Base-by-base conservation (phyloP, 2,113 vertebrate species). In the Tachysurus vachellii region DNA sequence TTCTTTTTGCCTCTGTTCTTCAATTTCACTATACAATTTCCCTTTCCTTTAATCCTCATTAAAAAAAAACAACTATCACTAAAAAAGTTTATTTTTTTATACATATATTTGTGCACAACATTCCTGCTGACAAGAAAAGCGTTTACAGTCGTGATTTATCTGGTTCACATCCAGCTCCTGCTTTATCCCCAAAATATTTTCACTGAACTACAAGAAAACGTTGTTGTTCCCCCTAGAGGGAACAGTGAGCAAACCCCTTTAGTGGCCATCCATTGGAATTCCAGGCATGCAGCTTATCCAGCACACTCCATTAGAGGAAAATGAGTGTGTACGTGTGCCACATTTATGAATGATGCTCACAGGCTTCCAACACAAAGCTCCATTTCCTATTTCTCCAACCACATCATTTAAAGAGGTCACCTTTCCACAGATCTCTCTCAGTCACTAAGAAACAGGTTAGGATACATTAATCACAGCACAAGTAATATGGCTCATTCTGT, bases 231-330 rank as follows among this genome's bases (percentile, higher is more conserved):
- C 84, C 85, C 76, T 86, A 83, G 59, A 88, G 28, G 83, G 12
- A 89, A 19, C 53, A 71, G 83, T 59, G 36, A 23, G 79, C 50
- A 80, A 85, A 66, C 59, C 56, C 71, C 56, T 68, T 71, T 75
- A 50, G 47, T 42, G 82, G 80, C 75, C 79, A 85, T 85, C 82
- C 79, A 73, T 47, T 84, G 75, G 86, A 88, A 90, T 88, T 86
- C 80, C 75, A 88, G 14, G 66, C 85, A 86, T 88, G 81, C 81
- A 75, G 66, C 59, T 83, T 86, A 88, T 86, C 89, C 84, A 71
- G 86, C 59, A 82, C 62, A 83, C 71, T 84, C 57, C 80, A 86
- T 86, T 90, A 86, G 84, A 70, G 36, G 71, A 66, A 77, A 89
- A 89, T 16, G 31, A 59, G 80, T 80, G 84, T 84, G 80, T 80